phyloP scores from a whole-genome alignment of 2,797 vertebrate species.

The Orientallactaga sibirica region DNA sequence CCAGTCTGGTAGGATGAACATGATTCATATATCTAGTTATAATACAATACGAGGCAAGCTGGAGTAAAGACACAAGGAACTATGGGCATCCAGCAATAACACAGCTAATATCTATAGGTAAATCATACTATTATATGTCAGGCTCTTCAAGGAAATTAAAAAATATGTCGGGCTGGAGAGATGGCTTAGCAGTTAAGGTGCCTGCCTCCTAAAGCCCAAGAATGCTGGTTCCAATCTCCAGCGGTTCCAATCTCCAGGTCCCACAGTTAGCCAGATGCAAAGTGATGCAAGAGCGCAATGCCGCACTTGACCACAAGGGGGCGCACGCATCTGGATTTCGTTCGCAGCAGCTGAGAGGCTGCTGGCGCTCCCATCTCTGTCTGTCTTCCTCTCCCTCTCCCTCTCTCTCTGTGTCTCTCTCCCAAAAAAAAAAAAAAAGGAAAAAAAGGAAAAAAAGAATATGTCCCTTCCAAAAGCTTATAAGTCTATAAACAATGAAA shows the following conservation, averaged over 20 bases:
- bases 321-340: too few relatives aligned
- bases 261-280: too few relatives aligned
- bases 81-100: neutral
- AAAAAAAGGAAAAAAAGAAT: neutral
- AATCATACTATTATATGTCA: neutral
- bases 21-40: neutral
- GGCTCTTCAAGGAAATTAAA: neutral
- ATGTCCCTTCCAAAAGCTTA: neutral
- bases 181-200: too few relatives aligned
- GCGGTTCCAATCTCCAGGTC: too few relatives aligned
- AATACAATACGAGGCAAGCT: neutral
- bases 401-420: too few relatives aligned
- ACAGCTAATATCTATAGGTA: neutral
- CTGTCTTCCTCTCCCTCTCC: too few relatives aligned
- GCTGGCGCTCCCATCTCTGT: too few relatives aligned
- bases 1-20: neutral
- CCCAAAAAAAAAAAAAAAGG: neutral
- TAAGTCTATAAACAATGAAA: neutral
- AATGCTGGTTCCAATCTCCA: too few relatives aligned
- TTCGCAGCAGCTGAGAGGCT: too few relatives aligned
- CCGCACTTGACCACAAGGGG: too few relatives aligned
- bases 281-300: too few relatives aligned
- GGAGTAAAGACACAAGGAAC: neutral
- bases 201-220: too few relatives aligned
- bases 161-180: neutral